Percentiles rank a stretch among this genome's conserved stretches.
These are phyloP conservation scores for Nasonovia ribisnigri DNA, from an alignment of 2,888 invertebrate species.

Conservation along the genomic window DNA sequence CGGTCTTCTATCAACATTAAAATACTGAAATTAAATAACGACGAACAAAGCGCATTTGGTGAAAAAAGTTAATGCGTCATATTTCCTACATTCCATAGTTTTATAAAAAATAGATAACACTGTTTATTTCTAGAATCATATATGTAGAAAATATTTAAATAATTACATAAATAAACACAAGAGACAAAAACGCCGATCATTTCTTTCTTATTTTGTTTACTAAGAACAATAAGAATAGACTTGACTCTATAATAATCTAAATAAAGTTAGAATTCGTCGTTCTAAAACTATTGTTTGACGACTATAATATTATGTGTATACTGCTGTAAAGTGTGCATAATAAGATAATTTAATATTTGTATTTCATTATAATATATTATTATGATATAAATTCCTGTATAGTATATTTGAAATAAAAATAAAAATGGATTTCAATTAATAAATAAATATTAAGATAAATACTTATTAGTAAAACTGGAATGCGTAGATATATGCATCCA, in stretches of 20 bases:
- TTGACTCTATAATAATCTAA: background rate
- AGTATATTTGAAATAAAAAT: background rate
- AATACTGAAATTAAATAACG: background rate
- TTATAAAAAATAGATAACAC: background rate
- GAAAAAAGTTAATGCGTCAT: background rate
- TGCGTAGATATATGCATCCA: too few species aligned
- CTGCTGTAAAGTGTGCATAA: background rate
- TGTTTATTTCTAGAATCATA: background rate
- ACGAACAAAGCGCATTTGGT: background rate
- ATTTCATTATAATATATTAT: background rate
- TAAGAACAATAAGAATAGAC: background rate
- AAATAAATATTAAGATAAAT: too few species aligned
- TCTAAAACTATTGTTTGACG: background rate
- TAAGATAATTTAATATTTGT: background rate
- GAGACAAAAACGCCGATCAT: background rate
- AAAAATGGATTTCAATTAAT: too few species aligned
- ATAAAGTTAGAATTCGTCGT: too few species aligned
- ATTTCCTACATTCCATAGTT: background rate
- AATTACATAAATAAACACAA: background rate
- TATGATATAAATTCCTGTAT: background rate
- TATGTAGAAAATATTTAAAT: background rate
- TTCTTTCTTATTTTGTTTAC: background rate
- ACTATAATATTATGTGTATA: background rate
- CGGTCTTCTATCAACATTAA: background rate
- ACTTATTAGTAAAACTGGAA: background rate